Base-by-base conservation (phyloP, 2,888 invertebrate genomes). In the Latrodectus elegans region DNA sequence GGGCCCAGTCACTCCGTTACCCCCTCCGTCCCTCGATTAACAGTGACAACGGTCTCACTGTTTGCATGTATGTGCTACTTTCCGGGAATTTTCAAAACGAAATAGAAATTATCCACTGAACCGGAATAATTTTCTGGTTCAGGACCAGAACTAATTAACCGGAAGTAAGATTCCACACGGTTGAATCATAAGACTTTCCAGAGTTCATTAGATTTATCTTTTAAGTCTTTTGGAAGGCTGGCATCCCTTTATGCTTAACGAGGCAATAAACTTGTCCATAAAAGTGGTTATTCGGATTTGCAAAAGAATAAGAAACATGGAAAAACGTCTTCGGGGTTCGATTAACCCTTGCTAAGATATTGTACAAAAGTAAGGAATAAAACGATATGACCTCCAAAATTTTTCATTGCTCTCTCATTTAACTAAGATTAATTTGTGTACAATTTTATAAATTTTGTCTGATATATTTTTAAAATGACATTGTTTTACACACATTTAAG, bases 181-280 rank as follows among this genome's bases (percentile, higher is more conserved):
- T 9, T 26, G 70, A 53, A 55, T 68, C 38, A 22, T 68, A 22
- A 72, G n/a, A 11, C 51, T 38, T 55, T 49, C 74, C 49, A 15
- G 82, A 64, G 76, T 83, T 83, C 83, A 83, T 83, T 83, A 71
- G 60, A 65, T 72, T 71, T 76, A 71, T 76, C 70, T 76, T 75
- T 51, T 77, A 49, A 77, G 64, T 14, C 53, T 53, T 49, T 17
- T 49, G 9, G 4, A 26, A 67, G 65, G 52, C 26, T 70, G n/a
- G 8, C 55, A 26, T 22, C 71, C 38, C n/a, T 65, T 64, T 55
- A 70, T 71, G 71, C 71, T 76, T 83, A 83, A 83, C 83, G 83
- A 83, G 83, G 76, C 83, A 83, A 83, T 83, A 83, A 83, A 83
- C 60, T 55, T 77, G 71, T 71, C 71, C 83, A 65, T 83, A 71